These are phyloP conservation scores for Aulostomus chinensis DNA, from an alignment of 2,797 vertebrate species.

Conservation along the genomic window DNA sequence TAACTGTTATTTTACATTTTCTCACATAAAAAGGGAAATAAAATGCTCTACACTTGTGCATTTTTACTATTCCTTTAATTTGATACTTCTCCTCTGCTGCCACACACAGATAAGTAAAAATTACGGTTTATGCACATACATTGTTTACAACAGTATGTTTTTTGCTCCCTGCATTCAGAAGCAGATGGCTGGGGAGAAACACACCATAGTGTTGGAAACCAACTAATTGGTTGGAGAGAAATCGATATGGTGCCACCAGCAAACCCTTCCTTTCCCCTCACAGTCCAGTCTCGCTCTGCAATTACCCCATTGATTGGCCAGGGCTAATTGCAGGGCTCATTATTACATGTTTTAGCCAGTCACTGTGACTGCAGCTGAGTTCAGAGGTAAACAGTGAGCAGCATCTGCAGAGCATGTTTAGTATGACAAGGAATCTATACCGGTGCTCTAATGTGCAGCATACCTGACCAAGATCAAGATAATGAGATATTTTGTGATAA, in stretches of 20 bases:
- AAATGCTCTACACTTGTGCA: too few species aligned
- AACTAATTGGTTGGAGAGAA: slow-evolving; percentile 81
- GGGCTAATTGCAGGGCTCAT: slow-evolving; percentile 75
- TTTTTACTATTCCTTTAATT: too few species aligned
- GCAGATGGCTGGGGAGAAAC: slow-evolving; percentile 76
- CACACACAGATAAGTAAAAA: slow-evolving; percentile 14
- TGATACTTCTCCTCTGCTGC: slow-evolving; percentile 32
- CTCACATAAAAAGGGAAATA: too few species aligned
- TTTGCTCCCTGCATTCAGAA: slow-evolving; percentile 51
- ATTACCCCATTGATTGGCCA: slow-evolving; percentile 79
- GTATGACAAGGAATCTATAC: not conserved
- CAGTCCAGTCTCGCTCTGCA: slow-evolving; percentile 71
- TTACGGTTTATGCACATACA: slow-evolving; percentile 15
- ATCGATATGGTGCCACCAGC: slow-evolving; percentile 73
- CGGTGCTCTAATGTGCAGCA: not conserved
- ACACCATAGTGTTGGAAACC: slow-evolving; percentile 70
- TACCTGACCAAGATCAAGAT: not conserved
- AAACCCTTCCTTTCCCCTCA: slow-evolving; percentile 58
- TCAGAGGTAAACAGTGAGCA: slow-evolving; percentile 37
- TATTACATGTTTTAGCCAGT: slow-evolving; percentile 65
- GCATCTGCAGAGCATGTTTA: slow-evolving; percentile 6
- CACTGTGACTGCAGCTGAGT: slow-evolving; percentile 41
- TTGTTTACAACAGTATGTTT: slow-evolving; percentile 44
- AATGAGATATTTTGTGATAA: slow-evolving; percentile 4
- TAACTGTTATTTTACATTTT: too few species aligned